A percentile compares a stretch with the other conserved stretches of the same genome.
Evolutionary conservation across 2,797 vertebrate species (phyloP).

Genomic region (Syndactyla subalaris): DNA sequence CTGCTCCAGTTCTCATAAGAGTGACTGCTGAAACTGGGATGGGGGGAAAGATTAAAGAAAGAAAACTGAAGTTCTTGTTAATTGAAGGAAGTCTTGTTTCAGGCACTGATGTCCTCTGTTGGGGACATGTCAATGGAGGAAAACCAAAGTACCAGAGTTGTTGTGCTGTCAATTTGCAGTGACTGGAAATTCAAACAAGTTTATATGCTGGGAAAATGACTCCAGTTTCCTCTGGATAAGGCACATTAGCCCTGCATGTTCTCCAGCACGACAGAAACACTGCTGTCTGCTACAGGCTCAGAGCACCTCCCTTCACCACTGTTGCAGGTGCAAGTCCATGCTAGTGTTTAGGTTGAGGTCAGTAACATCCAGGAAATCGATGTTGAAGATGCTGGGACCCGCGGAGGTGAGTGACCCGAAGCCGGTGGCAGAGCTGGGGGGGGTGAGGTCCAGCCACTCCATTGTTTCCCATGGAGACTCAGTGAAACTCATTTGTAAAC

Average conservation of each 20-base stretch:
- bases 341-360: constrained; percentile 95
- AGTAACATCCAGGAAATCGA: constrained; percentile 94
- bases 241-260: background rate
- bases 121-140: background rate
- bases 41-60: background rate
- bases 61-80: constrained; percentile 17
- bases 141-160: constrained; percentile 44
- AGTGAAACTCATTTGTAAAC: constrained; percentile 89
- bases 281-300: background rate
- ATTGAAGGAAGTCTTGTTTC: constrained; percentile 9
- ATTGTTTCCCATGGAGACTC: constrained; percentile 97
- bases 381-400: constrained; percentile 93
- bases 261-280: background rate
- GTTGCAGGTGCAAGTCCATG: constrained; percentile 96
- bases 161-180: constrained; percentile 5
- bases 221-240: constrained; percentile 37
- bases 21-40: background rate
- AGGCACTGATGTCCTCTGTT: constrained; percentile 36
- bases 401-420: constrained; percentile 84
- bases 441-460: constrained; percentile 97
- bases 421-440: constrained; percentile 86
- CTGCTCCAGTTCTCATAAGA: constrained; percentile 47
- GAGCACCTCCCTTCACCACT: constrained; percentile 84
- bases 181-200: constrained; percentile 19
- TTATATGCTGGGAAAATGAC: background rate